Evolutionary conservation across 2,797 vertebrate genomes (phyloP).

Genomic region (Pristis pectinata): DNA sequence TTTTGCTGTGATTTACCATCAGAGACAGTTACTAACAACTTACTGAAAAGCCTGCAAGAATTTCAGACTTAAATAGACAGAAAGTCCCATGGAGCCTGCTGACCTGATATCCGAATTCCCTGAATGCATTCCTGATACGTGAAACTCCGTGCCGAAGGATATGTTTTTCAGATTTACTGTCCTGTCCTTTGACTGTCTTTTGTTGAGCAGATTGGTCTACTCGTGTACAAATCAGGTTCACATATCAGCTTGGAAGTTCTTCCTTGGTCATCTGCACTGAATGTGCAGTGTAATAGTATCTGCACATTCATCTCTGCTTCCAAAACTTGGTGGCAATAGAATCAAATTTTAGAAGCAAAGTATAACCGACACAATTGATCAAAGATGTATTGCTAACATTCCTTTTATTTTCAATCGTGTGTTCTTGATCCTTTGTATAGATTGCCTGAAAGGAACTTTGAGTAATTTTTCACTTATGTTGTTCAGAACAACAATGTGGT

Average conservation of each 20-base stretch:
- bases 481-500: not conserved
- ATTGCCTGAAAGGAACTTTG: not conserved
- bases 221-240: not conserved
- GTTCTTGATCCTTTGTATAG: not conserved
- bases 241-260: no score
- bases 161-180: not conserved
- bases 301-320: no score
- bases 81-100: not conserved
- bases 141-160: not conserved
- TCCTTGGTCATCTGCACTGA: no score
- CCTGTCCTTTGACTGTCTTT: not conserved
- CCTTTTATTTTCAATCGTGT: not conserved
- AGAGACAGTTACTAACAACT: slow-evolving; percentile 18
- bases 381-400: not conserved
- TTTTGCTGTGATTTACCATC: not conserved
- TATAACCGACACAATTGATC: no score
- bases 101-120: not conserved
- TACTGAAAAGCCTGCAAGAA: slow-evolving; percentile 8
- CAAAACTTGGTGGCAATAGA: no score
- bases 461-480: not conserved
- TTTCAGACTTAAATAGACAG: slow-evolving; percentile 28
- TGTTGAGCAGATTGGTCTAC: not conserved
- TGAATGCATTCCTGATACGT: not conserved
- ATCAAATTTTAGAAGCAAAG: no score
- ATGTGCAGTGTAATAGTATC: no score